phyloP scores from a whole-genome alignment of 2,888 invertebrate genomes.

The Brachyptera putata region DNA sequence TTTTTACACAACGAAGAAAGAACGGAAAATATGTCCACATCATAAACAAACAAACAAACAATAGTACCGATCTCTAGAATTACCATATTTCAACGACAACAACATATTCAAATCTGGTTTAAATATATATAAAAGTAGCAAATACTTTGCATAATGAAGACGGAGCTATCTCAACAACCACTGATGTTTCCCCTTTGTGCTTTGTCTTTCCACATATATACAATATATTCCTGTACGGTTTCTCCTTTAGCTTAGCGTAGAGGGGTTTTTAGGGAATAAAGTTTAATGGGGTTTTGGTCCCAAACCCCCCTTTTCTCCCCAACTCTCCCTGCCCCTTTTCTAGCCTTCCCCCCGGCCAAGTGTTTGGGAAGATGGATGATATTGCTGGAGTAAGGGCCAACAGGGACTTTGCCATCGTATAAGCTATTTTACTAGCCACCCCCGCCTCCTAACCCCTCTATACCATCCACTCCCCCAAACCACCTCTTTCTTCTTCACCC shows the following conservation, averaged over 20 bases:
- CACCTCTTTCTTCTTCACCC: no score
- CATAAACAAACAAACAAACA: no score
- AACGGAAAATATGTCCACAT: no score
- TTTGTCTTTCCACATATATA: not conserved
- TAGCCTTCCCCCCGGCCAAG: not conserved
- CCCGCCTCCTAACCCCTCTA: no score
- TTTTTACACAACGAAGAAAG: no score
- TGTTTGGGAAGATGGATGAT: constrained; percentile 20
- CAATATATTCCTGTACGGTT: not conserved
- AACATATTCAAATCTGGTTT: constrained; percentile 20
- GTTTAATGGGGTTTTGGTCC: constrained; percentile 18
- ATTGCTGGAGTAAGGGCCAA: constrained; percentile 10
- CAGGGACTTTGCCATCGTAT: constrained; percentile 9
- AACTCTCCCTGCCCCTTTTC: not conserved
- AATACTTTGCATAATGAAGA: constrained; percentile 21
- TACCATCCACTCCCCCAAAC: no score
- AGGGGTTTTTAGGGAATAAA: constrained; percentile 18
- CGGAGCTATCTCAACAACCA: constrained; percentile 8
- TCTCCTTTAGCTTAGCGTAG: not conserved
- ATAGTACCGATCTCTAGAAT: no score
- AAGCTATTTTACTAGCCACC: constrained; percentile 20
- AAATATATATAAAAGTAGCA: constrained; percentile 19
- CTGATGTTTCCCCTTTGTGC: constrained; percentile 2
- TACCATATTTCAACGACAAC: no score
- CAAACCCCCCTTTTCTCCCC: not conserved